Conservation (phyloP, 2,888 invertebrate species). For the Gasteruption jaculator region DNA sequence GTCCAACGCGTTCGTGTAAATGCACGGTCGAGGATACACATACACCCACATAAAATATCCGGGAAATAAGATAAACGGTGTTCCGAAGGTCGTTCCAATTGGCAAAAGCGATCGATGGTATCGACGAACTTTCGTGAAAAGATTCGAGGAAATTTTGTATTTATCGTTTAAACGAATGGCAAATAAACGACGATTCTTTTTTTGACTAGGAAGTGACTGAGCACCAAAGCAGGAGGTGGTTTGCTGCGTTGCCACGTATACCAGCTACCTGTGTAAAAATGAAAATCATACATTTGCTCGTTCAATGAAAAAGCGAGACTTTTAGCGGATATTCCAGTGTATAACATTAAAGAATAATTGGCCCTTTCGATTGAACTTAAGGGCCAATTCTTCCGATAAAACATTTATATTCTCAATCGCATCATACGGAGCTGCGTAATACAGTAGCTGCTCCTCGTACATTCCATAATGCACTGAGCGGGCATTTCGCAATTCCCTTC, state of each 20-base stretch:
- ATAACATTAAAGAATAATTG: too few species aligned
- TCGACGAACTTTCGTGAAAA: too few species aligned
- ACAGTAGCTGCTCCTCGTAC: constrained; percentile 49
- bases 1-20: too few species aligned
- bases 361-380: constrained; percentile 23
- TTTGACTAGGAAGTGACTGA: constrained; percentile 48
- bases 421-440: constrained; percentile 49
- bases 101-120: too few species aligned
- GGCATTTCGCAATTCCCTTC: constrained; percentile 29
- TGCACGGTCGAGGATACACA: too few species aligned
- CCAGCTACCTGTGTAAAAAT: constrained; percentile 38
- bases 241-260: constrained; percentile 47
- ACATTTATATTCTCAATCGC: constrained; percentile 35
- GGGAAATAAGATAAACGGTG: too few species aligned
- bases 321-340: too few species aligned
- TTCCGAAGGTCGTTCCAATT: too few species aligned
- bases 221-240: constrained; percentile 37
- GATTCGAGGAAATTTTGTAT: not conserved
- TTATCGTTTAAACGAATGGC: not conserved
- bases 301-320: constrained; percentile 16
- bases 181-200: too few species aligned
- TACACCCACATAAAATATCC: too few species aligned
- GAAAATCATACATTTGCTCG: constrained; percentile 29
- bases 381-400: constrained; percentile 27
- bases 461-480: constrained; percentile 49